A percentile compares a stretch with the other conserved stretches of the same genome.
phyloP scores from a whole-genome alignment of 2,797 vertebrate species.

The Acanthopagrus latus region DNA sequence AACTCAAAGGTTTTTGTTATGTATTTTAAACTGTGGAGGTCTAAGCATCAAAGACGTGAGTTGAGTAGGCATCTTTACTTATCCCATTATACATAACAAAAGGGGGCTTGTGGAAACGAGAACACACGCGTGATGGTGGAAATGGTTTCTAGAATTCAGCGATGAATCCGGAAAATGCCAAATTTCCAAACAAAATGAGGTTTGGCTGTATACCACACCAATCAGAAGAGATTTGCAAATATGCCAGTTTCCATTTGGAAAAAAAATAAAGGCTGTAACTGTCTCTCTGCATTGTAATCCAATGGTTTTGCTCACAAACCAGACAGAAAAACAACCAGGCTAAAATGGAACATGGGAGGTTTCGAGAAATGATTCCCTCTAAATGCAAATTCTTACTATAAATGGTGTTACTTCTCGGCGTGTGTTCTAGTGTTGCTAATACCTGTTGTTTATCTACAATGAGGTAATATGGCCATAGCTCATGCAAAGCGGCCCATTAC shows the following conservation, averaged over 20 bases:
- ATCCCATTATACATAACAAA: background rate
- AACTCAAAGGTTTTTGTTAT: background rate
- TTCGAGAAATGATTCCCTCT: conserved; percentile 27
- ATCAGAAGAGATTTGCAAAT: background rate
- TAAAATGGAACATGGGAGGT: background rate
- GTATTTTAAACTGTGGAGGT: background rate
- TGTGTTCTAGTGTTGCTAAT: conserved; percentile 19
- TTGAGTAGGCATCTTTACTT: background rate
- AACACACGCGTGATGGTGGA: background rate
- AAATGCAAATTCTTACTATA: conserved; percentile 16
- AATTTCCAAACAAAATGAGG: conserved; percentile 1
- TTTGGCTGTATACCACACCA: conserved; percentile 17
- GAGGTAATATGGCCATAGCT: conserved; percentile 25
- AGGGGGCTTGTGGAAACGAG: background rate
- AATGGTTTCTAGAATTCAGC: conserved; percentile 6
- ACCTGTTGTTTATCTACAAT: conserved; percentile 26
- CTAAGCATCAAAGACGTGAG: background rate
- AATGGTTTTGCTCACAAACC: background rate
- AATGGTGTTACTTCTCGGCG: conserved; percentile 24
- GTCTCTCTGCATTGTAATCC: background rate
- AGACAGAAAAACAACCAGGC: background rate
- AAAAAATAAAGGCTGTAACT: background rate
- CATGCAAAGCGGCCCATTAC: conserved; percentile 28
- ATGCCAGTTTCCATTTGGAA: conserved; percentile 7
- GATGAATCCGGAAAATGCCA: conserved; percentile 9